Conservation (phyloP, 2,888 invertebrate genomes). For the Candidula unifasciata region DNA sequence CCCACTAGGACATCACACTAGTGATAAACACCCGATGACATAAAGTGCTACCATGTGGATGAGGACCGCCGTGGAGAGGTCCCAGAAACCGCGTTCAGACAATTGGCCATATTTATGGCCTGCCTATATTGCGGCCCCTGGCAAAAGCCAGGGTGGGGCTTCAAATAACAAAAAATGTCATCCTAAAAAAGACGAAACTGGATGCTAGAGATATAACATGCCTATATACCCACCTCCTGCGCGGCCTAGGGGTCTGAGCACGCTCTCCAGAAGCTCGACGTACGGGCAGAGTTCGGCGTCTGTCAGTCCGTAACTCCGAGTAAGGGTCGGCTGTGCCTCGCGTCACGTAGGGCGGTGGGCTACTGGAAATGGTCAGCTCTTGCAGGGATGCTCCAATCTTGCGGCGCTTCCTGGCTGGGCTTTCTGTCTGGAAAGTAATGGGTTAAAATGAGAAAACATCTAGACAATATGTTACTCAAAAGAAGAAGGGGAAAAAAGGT, state of each 20-base stretch:
- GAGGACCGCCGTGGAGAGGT: too few relatives aligned
- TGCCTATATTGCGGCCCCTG: too few relatives aligned
- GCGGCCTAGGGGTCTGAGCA: conserved; percentile 43
- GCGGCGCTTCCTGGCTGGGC: conserved; percentile 89
- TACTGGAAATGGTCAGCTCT: conserved; percentile 71
- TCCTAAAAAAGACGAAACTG: too few relatives aligned
- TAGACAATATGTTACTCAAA: not conserved
- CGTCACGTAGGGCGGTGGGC: conserved; percentile 65
- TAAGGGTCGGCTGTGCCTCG: conserved; percentile 18
- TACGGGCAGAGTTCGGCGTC: conserved; percentile 40
- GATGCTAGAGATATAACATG: too few relatives aligned
- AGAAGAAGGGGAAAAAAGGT: not conserved
- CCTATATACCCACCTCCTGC: conserved; percentile 51
- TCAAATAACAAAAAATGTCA: too few relatives aligned
- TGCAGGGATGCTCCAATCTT: conserved; percentile 78
- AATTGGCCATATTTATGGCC: too few relatives aligned
- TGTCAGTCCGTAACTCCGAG: conserved; percentile 24
- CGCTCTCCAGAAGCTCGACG: conserved; percentile 48
- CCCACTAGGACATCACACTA: too few relatives aligned
- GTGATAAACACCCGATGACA: too few relatives aligned
- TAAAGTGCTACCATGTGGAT: too few relatives aligned
- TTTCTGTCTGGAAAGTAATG: conserved; percentile 83
- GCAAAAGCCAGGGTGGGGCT: too few relatives aligned
- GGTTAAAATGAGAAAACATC: not conserved
- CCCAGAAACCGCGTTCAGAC: too few relatives aligned